Percentiles rank a stretch among this genome's conserved stretches.
These are phyloP conservation scores for Australoheros facetus DNA, from an alignment of 2,797 vertebrate species.

Conservation along the genomic window DNA sequence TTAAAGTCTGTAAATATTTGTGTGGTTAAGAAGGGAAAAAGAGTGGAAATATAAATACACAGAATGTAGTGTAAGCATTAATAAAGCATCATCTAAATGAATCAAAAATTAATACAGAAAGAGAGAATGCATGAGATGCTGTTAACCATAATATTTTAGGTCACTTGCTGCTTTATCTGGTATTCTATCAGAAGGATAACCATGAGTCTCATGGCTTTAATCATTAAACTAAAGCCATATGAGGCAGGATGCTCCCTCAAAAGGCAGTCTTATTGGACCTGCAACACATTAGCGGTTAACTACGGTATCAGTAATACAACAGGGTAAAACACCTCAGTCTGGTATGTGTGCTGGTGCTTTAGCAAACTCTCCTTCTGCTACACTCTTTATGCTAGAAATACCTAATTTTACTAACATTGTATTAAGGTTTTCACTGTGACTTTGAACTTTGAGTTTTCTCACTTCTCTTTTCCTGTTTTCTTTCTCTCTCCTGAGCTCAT, in stretches of 20 bases:
- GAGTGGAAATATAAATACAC: background rate
- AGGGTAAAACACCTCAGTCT: slow-evolving; percentile 5
- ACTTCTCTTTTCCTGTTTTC: background rate
- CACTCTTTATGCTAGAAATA: slow-evolving; percentile 1
- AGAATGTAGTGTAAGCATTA: background rate
- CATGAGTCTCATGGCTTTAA: background rate
- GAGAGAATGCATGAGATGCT: background rate
- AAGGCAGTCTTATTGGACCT: slow-evolving; percentile 11
- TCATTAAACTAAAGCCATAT: slow-evolving; percentile 12
- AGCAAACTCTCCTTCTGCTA: background rate
- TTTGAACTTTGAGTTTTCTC: slow-evolving; percentile 6
- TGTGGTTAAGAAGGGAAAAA: background rate
- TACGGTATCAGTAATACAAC: slow-evolving; percentile 35
- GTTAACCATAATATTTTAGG: background rate
- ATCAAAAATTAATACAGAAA: slow-evolving; percentile 1
- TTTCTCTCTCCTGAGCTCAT: slow-evolving; percentile 19
- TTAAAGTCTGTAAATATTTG: slow-evolving; percentile 6
- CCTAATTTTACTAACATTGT: background rate
- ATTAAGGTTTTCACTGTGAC: background rate
- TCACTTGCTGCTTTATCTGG: background rate
- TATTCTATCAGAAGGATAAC: background rate
- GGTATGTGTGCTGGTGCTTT: background rate
- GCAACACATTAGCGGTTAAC: slow-evolving; percentile 35
- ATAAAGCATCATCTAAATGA: background rate
- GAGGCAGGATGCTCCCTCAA: slow-evolving; percentile 3